Base-by-base conservation (phyloP, 2,888 invertebrate genomes). In the Drosophila atripex region DNA sequence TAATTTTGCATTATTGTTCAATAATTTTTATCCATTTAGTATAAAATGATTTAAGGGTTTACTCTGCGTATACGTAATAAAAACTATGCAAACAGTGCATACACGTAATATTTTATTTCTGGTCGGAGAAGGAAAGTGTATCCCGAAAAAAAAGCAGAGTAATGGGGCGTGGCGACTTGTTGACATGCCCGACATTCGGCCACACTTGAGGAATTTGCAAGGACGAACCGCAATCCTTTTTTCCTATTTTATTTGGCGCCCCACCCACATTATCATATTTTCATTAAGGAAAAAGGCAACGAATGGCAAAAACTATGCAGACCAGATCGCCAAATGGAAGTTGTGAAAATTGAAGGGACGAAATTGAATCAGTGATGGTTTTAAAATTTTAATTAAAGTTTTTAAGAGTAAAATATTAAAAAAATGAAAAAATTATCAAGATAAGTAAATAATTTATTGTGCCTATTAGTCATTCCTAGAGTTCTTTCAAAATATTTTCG, bases 221-320 rank as follows among this genome's bases (percentile, higher is more conserved):
- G 46, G 25, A 35, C 35, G 46, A 60, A 52, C 51, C 38, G 35
- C 43, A 30, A 46, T 46, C 35, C 38, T 14, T 18, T 49, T 11
- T 9, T 16, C 39, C 12, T 30, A 1, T n/a, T 7, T 32, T 32
- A 12, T 32, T 32, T 14, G n/a, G 35, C n/a, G 35, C 21, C 35
- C 30, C 23, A 18, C 16, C 47, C 23, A 43, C 61, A 63, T 59
- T 63, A 63, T 63, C 61, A 63, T 63, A 63, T 63, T 78, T 80
- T 80, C 66, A 78, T 80, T 78, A 68, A 60, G 64, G 64, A 73
- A 66, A 80, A 71, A 76, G 82, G 82, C 73, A 49, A 46, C 23
- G 8, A 28, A 28, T 38, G 16, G 32, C 21, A 39, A 30, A 16
- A 39, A 39, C 12, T 21, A 50, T n/a, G 18, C 47, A 41, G 38